Evolutionary conservation across 2,888 invertebrate genomes (phyloP), one percentile per base, ranked within the genome.

Genomic region (Cryptocephalus moraei): DNA sequence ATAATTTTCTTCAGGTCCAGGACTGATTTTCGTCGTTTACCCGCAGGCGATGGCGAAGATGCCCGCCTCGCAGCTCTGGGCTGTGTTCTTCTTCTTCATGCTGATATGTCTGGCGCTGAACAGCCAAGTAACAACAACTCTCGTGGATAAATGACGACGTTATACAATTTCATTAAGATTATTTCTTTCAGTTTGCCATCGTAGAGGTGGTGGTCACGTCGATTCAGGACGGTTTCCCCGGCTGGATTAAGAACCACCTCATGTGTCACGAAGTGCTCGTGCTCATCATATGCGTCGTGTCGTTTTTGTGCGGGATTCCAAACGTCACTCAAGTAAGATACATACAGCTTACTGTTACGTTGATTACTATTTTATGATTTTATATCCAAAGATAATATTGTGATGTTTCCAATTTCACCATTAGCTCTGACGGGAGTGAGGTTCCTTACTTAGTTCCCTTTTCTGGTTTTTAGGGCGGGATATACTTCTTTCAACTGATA

Each of bases 191-290:
- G 89, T 93, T 94, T 73, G 92, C 93, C 33, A 89, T 91, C 53
- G 91, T 93, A 41, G 93, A 94, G 74, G 93, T 93, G 8, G 90
- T 94, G 2, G 89, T 93, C 2, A 92, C 93, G 2, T 90, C 92
- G 8, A 85, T 94, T 59, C 91, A 92, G 73, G 94, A 94, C 65
- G 91, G 91, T 31, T 93, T 92, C 68, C 89, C 90, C 0, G 81
- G 82, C 53, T 86, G 87, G 83, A 89, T 93, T 49, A 85, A 86
- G 62, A 84, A 78, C 57, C 80, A 81, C 62, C 75, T 92, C 45
- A 83, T 88, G 56, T 88, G 88, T 63, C 91, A 92, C 64, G 93
- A 93, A 70, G 74, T 92, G 48, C 71, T 93, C 49, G 92, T 92
- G 33, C 72, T 92, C 36, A 75, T 86, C 45, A 84, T 93, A 36